Evolutionary conservation across 1,140 invertebrate genomes (phyloP).

Genomic region (Formica selysi): DNA sequence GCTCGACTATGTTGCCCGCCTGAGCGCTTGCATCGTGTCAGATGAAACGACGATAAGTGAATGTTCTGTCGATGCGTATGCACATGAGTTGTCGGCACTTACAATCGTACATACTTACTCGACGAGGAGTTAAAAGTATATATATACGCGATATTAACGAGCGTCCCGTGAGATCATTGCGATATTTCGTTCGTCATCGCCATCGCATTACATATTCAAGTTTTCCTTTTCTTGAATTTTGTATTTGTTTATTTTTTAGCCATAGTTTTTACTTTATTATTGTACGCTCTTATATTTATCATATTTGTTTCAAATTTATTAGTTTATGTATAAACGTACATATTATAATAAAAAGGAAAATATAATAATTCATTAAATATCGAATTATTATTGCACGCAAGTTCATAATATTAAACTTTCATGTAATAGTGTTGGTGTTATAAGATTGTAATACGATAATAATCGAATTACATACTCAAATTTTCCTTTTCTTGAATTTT

Average conservation of each 20-base stretch:
- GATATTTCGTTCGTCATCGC: slow-evolving; percentile 28
- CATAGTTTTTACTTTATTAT: too few species aligned
- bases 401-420: not conserved
- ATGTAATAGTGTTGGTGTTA: not conserved
- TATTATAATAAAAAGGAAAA: too few species aligned
- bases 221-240: not conserved
- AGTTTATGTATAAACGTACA: too few species aligned
- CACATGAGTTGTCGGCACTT: slow-evolving; percentile 61
- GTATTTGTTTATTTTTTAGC: not conserved
- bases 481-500: too few species aligned
- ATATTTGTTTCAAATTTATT: too few species aligned
- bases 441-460: not conserved
- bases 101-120: slow-evolving; percentile 50
- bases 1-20: slow-evolving; percentile 37
- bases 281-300: too few species aligned
- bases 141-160: slow-evolving; percentile 26
- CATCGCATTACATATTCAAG: slow-evolving; percentile 3
- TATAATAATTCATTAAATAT: too few species aligned
- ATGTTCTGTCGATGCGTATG: slow-evolving; percentile 62
- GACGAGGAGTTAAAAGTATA: slow-evolving; percentile 47
- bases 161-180: slow-evolving; percentile 31
- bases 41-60: slow-evolving; percentile 63
- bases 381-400: not conserved
- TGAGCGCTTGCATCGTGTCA: slow-evolving; percentile 60
- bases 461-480: too few species aligned